Base-by-base conservation (phyloP, 2,797 vertebrate species). In the Squalus acanthias region DNA sequence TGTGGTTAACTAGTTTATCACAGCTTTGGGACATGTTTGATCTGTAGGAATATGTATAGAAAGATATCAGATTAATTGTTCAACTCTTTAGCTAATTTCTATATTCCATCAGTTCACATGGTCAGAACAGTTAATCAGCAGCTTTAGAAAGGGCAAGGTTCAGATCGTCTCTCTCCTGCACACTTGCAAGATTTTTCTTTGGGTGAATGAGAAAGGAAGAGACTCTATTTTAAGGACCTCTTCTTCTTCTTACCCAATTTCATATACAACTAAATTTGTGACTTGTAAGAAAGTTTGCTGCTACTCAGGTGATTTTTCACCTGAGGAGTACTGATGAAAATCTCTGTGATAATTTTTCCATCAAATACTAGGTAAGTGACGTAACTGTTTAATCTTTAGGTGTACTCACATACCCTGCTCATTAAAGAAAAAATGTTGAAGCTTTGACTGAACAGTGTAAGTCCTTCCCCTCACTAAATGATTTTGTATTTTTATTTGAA, bases 401-500 rank as follows among this genome's bases (percentile, higher is more conserved):
- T 50, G 4, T 46, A 85, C 33, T 76, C 67, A 95, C 20, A 29
- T 39, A 63, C 89, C 1, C 3, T 53, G 70, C 50, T 95, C 22
- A 76, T 74, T 76, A 57, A 95, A 76, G 33, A 74, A 33, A 5
- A 95, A 24, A 76, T 24, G 17, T 76, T 95, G 29, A 17, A 91
- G 57, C 29, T 95, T 50, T 2, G 3, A 26, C 15, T 95, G 92
- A 95, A 70, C 24, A 46, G 46, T n/a, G 10, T 63, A 63, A 20
- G 57, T 26, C 67, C 24, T 95, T 74, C 70, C 70, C 50, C 29
- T 95, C 70, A 72, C 26, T 95, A 76, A 74, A 3, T 76, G 50
- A 95, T 65, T 95, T 76, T 67, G 65, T 50, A 76, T 72, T 72
- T 92, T 50, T 72, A 15, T 72, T 95, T 95, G 67, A 70, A 72